Evolutionary conservation across 2,113 vertebrate genomes (phyloP).

Genomic region (Heteronetta atricapilla): DNA sequence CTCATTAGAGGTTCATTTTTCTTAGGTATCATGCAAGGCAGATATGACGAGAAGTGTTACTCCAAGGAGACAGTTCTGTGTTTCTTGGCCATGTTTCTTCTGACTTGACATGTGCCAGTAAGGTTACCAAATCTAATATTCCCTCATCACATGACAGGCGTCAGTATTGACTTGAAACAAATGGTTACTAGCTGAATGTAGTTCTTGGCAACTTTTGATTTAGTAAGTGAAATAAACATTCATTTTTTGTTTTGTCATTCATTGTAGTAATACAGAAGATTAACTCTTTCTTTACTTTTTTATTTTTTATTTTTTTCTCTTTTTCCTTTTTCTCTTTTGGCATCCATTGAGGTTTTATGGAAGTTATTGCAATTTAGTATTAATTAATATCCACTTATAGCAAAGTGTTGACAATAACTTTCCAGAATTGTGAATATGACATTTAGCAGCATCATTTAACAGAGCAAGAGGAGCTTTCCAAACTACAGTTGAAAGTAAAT

Average conservation of each 20-base stretch:
- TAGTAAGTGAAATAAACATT: slow-evolving; percentile 52
- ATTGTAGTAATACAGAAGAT: neutral
- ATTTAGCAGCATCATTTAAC: slow-evolving; percentile 52
- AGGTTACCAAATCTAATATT: slow-evolving; percentile 39
- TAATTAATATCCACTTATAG: slow-evolving; percentile 68
- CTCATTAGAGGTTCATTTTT: neutral
- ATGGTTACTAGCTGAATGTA: slow-evolving; percentile 36
- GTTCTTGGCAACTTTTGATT: slow-evolving; percentile 36
- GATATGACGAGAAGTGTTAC: neutral
- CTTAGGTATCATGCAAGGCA: neutral
- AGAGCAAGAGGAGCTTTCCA: slow-evolving; percentile 39
- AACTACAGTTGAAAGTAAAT: slow-evolving; percentile 49
- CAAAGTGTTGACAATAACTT: slow-evolving; percentile 58
- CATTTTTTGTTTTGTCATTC: slow-evolving; percentile 24
- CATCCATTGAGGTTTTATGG: slow-evolving; percentile 14
- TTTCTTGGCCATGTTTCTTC: neutral
- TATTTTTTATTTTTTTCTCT: neutral
- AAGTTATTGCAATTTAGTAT: slow-evolving; percentile 41
- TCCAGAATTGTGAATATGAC: slow-evolving; percentile 51
- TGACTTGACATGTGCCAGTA: slow-evolving; percentile 26
- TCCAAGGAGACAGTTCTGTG: slow-evolving; percentile 37
- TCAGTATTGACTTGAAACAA: slow-evolving; percentile 13
- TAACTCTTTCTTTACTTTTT: neutral
- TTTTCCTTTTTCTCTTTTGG: neutral
- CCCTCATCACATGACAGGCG: neutral